Evolutionary conservation across 1,140 invertebrate species (phyloP).

Genomic region (Proales similis): DNA sequence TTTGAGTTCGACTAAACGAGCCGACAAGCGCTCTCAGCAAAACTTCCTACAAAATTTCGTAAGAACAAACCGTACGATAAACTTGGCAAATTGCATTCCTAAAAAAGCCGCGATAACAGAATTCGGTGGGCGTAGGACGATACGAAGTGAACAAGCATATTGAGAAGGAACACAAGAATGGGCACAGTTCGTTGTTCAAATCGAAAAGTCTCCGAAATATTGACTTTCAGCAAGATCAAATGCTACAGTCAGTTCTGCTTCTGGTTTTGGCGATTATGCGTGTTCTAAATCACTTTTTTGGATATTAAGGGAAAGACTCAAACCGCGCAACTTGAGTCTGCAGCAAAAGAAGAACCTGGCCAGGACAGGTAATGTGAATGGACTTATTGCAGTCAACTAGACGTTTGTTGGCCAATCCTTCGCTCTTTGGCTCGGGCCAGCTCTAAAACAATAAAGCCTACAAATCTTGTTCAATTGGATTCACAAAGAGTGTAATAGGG

Average conservation of each 20-base stretch:
- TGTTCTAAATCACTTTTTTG: background rate
- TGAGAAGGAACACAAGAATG: conserved; percentile 16
- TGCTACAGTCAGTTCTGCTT: too few relatives aligned
- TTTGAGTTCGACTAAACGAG: conserved; percentile 21
- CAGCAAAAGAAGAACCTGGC: too few relatives aligned
- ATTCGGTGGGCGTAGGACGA: conserved; percentile 34
- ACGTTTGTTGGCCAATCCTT: too few relatives aligned
- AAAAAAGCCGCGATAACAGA: background rate
- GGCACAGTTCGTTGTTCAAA: conserved; percentile 16
- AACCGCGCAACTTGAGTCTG: conserved; percentile 19
- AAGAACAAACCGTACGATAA: background rate
- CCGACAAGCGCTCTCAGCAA: conserved; percentile 4
- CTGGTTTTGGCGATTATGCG: background rate
- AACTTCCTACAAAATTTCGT: conserved; percentile 21
- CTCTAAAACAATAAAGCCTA: too few relatives aligned
- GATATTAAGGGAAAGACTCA: conserved; percentile 24
- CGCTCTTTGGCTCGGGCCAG: too few relatives aligned
- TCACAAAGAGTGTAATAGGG: too few relatives aligned
- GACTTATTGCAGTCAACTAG: too few relatives aligned
- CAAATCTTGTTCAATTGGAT: too few relatives aligned
- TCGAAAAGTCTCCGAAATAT: conserved; percentile 5
- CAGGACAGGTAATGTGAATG: too few relatives aligned
- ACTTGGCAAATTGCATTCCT: background rate
- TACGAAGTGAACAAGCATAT: conserved; percentile 6
- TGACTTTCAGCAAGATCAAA: background rate